Evolutionary conservation across 2,797 vertebrate genomes (phyloP).

Genomic region (Hapalemur alaotrensis): DNA sequence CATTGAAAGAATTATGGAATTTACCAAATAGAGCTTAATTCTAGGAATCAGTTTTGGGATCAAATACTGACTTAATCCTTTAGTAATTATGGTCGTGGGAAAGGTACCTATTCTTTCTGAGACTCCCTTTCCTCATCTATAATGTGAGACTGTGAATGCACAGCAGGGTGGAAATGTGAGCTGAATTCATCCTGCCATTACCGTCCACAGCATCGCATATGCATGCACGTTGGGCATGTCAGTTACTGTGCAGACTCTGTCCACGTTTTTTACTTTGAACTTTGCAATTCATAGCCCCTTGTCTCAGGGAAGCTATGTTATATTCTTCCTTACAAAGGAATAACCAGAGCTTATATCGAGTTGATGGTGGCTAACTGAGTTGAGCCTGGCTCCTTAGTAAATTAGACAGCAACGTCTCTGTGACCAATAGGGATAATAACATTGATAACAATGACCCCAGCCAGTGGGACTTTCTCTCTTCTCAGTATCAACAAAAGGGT

Average conservation of each 20-base stretch:
- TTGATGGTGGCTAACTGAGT: not conserved
- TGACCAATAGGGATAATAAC: not conserved
- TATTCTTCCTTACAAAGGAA: not conserved
- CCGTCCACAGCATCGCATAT: not conserved
- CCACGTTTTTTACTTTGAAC: not conserved
- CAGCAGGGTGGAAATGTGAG: not conserved
- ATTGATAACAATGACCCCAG: too few relatives aligned
- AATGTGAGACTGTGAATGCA: not conserved
- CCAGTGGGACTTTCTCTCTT: fast-evolving
- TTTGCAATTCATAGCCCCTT: not conserved
- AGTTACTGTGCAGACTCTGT: not conserved
- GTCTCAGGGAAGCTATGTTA: not conserved
- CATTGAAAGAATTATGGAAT: not conserved
- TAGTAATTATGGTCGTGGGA: not conserved
- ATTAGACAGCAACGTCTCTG: not conserved
- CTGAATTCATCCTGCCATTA: not conserved
- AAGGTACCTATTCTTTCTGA: not conserved
- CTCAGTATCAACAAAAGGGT: not conserved
- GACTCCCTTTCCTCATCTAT: not conserved
- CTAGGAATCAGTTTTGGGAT: not conserved
- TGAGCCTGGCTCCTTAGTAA: not conserved
- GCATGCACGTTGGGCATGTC: not conserved
- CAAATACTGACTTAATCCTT: not conserved
- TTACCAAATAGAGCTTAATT: not conserved
- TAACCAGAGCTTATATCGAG: not conserved